Conservation (phyloP, 35 echinoderm and acorn worm species). For the Apostichopus californicus region DNA sequence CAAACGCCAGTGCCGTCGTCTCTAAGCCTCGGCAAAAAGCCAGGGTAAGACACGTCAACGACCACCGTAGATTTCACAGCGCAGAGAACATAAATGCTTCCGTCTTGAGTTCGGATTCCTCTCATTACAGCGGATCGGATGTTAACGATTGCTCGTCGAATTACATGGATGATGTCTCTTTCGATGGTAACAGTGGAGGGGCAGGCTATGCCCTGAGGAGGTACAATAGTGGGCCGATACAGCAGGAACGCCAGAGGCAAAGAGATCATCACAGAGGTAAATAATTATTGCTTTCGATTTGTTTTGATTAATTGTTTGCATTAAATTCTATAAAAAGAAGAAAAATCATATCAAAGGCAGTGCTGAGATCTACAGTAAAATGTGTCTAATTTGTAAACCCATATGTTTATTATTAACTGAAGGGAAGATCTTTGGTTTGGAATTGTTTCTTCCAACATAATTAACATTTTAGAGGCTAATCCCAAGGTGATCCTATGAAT, state of each 20-base stretch:
- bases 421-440: too few species aligned
- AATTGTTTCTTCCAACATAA: too few species aligned
- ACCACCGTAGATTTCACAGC: constrained; percentile 61
- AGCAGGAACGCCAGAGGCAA: constrained; percentile 26
- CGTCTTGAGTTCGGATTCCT: constrained; percentile 39
- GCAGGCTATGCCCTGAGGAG: constrained; percentile 64
- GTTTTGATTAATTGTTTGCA: too few species aligned
- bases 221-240: constrained; percentile 66
- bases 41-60: neutral
- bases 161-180: constrained; percentile 17
- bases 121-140: constrained; percentile 57
- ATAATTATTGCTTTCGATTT: neutral
- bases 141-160: neutral
- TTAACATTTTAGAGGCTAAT: too few species aligned
- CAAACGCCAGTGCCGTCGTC: neutral
- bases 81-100: constrained; percentile 68
- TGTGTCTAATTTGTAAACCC: too few species aligned
- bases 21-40: neutral
- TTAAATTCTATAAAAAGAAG: too few species aligned
- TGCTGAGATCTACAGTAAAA: too few species aligned
- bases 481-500: too few species aligned
- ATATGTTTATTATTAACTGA: too few species aligned
- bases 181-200: constrained; percentile 10
- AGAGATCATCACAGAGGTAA: constrained; percentile 69
- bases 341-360: too few species aligned